Base-by-base conservation (phyloP, 2,888 invertebrate species). In the Chloroclysta siterata region DNA sequence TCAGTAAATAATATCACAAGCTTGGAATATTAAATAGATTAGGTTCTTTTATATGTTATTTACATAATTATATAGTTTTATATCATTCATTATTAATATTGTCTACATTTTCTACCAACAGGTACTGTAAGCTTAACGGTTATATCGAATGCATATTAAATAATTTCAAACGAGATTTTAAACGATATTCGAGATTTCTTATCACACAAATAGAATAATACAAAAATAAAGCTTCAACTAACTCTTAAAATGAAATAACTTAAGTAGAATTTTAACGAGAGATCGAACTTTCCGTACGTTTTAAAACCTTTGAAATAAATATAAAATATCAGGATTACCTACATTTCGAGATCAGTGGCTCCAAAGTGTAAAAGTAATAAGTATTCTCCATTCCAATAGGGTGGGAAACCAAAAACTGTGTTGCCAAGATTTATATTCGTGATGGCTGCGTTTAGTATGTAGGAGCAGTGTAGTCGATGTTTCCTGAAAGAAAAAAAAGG, bases 401-500 rank as follows among this genome's bases (percentile, higher is more conserved):
- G 46, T 44, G n/a, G 47, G 53, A 39, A 46, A 47, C 36, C 28
- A 55, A 51, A 50, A 55, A n/a, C 46, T 51, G 28, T 61, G 56
- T 47, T 46, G 51, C 53, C n/a, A 63, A 59, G 53, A 39, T 10
- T 57, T 54, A n/a, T 52, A 61, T 52, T 2, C 54, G 42, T 39
- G 54, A 42, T 33, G 14, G 13, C 14, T 8, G 51, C 14, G 44
- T 74, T 94, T 95, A 95, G 82, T 96, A 96, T 70, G 96, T 95
- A 57, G 96, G 95, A 55, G 96, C 95, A 78, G 95, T 95, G 87
- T 95, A 96, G 83, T 96, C 95, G 71, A 94, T 94, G 80, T 95
- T 94, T 76, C 94, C 95, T 94, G 93, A 60, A 93, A 93, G 57
- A 64, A 66, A 72, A 17, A 46, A 46, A 46, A 17, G 22, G n/a